phyloP scores from a whole-genome alignment of 2,888 invertebrate genomes.

The Germaria angustata region DNA sequence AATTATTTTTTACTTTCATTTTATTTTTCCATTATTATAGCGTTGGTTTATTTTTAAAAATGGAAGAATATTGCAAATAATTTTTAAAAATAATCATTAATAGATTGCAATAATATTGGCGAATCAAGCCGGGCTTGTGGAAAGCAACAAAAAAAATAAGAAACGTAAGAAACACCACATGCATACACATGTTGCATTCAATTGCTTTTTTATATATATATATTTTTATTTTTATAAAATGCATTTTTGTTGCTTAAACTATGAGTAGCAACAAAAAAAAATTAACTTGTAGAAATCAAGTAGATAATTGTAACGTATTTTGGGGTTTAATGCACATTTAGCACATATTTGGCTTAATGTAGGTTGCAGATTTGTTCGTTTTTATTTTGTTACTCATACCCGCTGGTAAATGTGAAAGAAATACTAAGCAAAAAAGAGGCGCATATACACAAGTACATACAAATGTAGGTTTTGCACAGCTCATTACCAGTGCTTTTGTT shows the following conservation, averaged over 20 bases:
- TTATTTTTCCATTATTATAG: too few relatives aligned
- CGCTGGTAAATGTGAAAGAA: not conserved
- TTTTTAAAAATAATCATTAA: too few relatives aligned
- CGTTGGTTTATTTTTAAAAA: too few relatives aligned
- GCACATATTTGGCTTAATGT: constrained; percentile 20
- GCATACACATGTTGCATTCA: too few relatives aligned
- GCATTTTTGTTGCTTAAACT: constrained; percentile 39
- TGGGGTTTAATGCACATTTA: constrained; percentile 52
- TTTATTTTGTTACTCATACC: not conserved
- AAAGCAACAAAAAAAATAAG: too few relatives aligned
- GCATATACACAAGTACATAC: not conserved
- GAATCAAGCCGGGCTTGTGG: too few relatives aligned
- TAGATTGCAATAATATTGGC: too few relatives aligned
- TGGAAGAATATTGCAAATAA: too few relatives aligned
- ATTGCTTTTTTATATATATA: not conserved
- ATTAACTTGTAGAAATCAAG: constrained; percentile 4
- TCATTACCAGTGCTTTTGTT: constrained; percentile 37
- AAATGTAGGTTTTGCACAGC: not conserved
- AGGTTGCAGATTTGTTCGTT: not conserved
- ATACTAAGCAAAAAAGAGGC: not conserved
- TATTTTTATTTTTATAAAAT: not conserved
- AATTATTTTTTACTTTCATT: too few relatives aligned
- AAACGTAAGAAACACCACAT: too few relatives aligned
- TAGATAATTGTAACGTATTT: constrained; percentile 19
- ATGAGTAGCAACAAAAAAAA: not conserved